Percentiles rank a stretch among this genome's conserved stretches.
phyloP scores from a whole-genome alignment of 2,113 vertebrate genomes.

The Corythornis madagascariensis region DNA sequence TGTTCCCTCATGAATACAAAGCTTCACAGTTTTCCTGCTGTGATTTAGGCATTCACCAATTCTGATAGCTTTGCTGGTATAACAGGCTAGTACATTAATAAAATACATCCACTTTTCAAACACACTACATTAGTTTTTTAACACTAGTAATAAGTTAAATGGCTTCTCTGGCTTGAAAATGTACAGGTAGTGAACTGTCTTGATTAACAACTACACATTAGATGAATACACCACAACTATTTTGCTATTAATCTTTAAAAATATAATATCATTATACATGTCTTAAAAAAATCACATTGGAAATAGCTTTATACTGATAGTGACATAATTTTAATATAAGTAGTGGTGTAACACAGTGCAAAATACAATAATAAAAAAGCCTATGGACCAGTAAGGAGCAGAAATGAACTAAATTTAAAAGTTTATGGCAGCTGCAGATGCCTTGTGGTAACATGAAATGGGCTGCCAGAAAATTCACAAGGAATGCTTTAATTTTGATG shows the following conservation, averaged over 20 bases:
- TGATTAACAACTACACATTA: neutral
- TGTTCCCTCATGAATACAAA: neutral
- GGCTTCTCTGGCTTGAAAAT: neutral
- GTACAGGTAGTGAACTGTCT: neutral
- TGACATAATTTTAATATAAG: neutral
- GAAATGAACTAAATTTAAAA: neutral
- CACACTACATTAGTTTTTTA: neutral
- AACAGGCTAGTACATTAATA: neutral
- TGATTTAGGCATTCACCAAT: neutral
- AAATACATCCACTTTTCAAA: conserved; percentile 21
- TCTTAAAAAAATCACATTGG: neutral
- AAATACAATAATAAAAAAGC: neutral
- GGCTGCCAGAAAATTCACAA: neutral
- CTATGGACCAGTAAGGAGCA: neutral
- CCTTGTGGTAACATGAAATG: neutral
- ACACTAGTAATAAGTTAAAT: neutral
- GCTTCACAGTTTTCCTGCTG: neutral
- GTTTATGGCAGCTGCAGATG: neutral
- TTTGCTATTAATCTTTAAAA: neutral
- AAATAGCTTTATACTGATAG: neutral
- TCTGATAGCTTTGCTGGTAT: conserved; percentile 4
- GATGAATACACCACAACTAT: neutral
- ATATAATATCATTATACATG: neutral
- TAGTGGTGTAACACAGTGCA: neutral
- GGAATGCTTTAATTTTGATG: neutral